Conservation (phyloP, 1,140 invertebrate genomes). For the Scylla paramamosain region DNA sequence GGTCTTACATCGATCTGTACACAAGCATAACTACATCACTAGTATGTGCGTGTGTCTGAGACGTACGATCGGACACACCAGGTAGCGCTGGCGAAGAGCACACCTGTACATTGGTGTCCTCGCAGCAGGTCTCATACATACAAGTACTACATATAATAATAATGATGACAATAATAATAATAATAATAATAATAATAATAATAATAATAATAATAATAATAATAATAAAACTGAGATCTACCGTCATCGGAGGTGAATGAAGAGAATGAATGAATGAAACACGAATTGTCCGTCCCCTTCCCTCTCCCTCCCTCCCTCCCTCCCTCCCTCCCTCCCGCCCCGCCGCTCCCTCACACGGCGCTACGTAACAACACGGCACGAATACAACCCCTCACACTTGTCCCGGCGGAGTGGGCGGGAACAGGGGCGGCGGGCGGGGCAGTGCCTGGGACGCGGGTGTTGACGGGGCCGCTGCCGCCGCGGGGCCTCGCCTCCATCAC, state of each 20-base stretch:
- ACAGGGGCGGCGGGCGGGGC: not conserved
- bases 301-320: not conserved
- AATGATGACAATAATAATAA: not conserved
- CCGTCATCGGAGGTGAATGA: slow-evolving; percentile 18
- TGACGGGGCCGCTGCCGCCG: not conserved
- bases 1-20: not conserved
- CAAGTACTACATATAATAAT: not conserved
- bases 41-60: not conserved
- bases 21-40: not conserved
- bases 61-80: not conserved
- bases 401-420: not conserved
- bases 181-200: slow-evolving; percentile 17
- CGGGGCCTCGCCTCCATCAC: not conserved
- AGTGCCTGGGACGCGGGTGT: not conserved
- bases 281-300: not conserved
- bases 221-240: slow-evolving; percentile 24
- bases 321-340: not conserved
- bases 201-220: not conserved
- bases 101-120: not conserved
- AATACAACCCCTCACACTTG: not conserved
- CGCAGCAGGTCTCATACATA: not conserved
- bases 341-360: not conserved
- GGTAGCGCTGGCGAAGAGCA: not conserved
- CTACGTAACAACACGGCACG: not conserved
- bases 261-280: not conserved